phyloP scores from a whole-genome alignment of 2,888 invertebrate genomes.

The Pseudococcus jackbeardsleyi region DNA sequence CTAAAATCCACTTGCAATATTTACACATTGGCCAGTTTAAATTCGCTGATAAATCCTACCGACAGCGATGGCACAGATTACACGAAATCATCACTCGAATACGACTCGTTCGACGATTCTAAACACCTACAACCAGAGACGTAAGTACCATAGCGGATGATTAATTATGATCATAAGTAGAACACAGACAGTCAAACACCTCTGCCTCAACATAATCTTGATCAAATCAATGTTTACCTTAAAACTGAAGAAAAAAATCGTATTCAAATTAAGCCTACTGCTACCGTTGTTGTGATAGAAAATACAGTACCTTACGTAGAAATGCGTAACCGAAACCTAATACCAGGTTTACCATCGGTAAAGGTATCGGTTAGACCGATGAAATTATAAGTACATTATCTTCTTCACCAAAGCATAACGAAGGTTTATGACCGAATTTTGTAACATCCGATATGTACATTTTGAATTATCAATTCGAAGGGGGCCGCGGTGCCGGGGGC shows the following conservation, averaged over 20 bases:
- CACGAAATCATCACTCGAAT: neutral
- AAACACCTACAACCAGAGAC: neutral
- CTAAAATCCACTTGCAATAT: neutral
- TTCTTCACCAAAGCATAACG: conserved; percentile 51
- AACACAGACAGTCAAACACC: neutral
- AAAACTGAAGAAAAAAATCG: neutral
- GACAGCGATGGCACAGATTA: neutral
- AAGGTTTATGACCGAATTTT: conserved; percentile 45
- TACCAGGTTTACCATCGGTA: neutral
- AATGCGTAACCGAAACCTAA: conserved; percentile 5
- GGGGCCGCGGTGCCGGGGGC: neutral
- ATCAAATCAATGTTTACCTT: conserved; percentile 35
- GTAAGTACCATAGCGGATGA: conserved; percentile 37
- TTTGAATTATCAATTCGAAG: neutral
- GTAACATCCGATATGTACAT: conserved; percentile 14
- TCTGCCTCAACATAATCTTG: neutral
- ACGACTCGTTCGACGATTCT: conserved; percentile 7
- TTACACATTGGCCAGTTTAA: conserved; percentile 41
- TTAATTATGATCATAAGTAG: conserved; percentile 18
- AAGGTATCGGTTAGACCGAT: neutral
- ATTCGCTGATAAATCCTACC: neutral
- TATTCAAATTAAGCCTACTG: neutral
- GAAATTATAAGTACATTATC: conserved; percentile 47
- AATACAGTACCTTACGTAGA: neutral
- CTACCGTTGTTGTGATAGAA: neutral